Conservation (phyloP, 2,113 vertebrate species). For the Tiliqua scincoides region DNA sequence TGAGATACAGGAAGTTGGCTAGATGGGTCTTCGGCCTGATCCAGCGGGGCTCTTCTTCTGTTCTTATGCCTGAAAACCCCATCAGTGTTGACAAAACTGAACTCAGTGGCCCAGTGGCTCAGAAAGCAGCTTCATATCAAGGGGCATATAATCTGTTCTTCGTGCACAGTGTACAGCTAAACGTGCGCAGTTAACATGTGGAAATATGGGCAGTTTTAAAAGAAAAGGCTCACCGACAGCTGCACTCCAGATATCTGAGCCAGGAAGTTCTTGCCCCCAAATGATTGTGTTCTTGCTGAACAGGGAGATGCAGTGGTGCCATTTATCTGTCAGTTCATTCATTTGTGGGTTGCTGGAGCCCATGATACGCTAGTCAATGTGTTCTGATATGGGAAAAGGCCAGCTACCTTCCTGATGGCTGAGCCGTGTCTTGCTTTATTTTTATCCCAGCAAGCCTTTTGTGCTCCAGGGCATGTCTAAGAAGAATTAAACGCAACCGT, state of each 20-base stretch:
- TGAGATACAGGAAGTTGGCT: too few relatives aligned
- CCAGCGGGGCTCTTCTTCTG: too few relatives aligned
- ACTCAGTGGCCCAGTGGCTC: too few relatives aligned
- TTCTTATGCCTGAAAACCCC: too few relatives aligned
- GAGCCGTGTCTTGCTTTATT: conserved; percentile 66
- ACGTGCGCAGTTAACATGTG: not conserved
- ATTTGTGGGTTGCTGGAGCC: fast-evolving
- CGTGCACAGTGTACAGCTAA: not conserved
- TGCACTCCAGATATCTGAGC: not conserved
- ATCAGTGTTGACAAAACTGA: too few relatives aligned
- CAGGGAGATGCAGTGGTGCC: not conserved
- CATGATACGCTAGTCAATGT: conserved; percentile 50
- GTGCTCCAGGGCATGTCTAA: conserved; percentile 70
- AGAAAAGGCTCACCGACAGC: not conserved
- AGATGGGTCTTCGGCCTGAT: too few relatives aligned
- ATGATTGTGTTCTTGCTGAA: not conserved
- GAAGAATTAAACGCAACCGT: conserved; percentile 75
- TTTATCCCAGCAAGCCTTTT: conserved; percentile 73
- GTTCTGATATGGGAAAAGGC: conserved; percentile 42
- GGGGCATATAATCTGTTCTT: too few relatives aligned
- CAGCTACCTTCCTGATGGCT: conserved; percentile 62
- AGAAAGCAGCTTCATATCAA: too few relatives aligned
- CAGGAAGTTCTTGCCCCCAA: not conserved
- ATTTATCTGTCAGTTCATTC: not conserved
- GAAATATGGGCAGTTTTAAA: not conserved